These are phyloP conservation scores for Scalopus aquaticus DNA, from an alignment of 2,113 vertebrate genomes.

Conservation along the genomic window DNA sequence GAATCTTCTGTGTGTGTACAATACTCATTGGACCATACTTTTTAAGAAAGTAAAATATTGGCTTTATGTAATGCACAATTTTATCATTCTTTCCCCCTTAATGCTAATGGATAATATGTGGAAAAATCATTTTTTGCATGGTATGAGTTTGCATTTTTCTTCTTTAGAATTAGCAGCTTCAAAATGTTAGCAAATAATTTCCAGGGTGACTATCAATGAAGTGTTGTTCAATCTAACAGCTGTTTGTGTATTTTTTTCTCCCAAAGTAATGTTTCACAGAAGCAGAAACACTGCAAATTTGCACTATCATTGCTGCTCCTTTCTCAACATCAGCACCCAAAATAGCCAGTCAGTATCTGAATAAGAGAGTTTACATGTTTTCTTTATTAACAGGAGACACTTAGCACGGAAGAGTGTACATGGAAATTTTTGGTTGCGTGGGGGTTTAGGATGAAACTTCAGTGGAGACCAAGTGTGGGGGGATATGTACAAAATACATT, in stretches of 20 bases:
- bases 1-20: not conserved
- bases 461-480: not conserved
- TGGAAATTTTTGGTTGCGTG: not conserved
- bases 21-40: not conserved
- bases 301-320: not conserved
- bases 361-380: not conserved
- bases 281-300: not conserved
- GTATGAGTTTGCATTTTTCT: not conserved
- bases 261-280: not conserved
- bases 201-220: not conserved
- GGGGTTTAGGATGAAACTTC: not conserved
- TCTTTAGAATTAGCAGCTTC: not conserved
- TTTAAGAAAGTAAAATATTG: not conserved
- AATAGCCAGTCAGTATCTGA: not conserved
- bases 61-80: not conserved
- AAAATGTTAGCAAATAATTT: constrained; percentile 19
- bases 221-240: not conserved
- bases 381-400: not conserved
- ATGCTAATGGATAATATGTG: not conserved
- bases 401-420: not conserved
- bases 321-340: not conserved
- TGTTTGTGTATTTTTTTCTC: not conserved
- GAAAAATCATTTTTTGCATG: not conserved
- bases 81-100: not conserved
- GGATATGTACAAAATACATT: not conserved